phyloP scores from a whole-genome alignment of 2,797 vertebrate species.

The Fistularia commersonii region DNA sequence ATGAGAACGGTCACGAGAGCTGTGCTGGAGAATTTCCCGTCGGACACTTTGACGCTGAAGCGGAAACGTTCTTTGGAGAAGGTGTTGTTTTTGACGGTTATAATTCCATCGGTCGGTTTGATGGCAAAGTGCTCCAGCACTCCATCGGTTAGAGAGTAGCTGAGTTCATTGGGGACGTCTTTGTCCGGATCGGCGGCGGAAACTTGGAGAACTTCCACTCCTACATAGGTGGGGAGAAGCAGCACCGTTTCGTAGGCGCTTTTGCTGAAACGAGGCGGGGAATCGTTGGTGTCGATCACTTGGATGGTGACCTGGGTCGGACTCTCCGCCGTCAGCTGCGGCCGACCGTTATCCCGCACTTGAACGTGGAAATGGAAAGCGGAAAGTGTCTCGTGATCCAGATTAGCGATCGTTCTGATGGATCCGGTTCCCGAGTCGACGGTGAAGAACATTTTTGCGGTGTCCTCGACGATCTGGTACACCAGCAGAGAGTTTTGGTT shows the following conservation, averaged over 20 bases:
- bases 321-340: conserved; percentile 89
- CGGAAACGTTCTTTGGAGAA: conserved; percentile 91
- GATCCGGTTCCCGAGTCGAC: conserved; percentile 95
- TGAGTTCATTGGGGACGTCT: conserved; percentile 83
- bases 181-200: conserved; percentile 89
- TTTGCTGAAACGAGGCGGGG: conserved; percentile 88
- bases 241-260: conserved; percentile 86
- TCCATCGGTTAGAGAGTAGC: conserved; percentile 86
- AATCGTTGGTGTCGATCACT: conserved; percentile 94
- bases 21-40: conserved; percentile 91
- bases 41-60: conserved; percentile 88
- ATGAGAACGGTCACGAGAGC: conserved; percentile 85
- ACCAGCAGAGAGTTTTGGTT: conserved; percentile 92
- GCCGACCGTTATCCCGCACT: conserved; percentile 90
- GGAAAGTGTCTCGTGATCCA: conserved; percentile 90
- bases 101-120: conserved; percentile 81
- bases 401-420: conserved; percentile 88
- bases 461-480: conserved; percentile 95
- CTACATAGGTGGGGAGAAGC: conserved; percentile 89
- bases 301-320: conserved; percentile 90
- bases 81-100: conserved; percentile 87
- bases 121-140: conserved; percentile 86
- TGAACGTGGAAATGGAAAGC: conserved; percentile 91
- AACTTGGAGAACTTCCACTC: conserved; percentile 91
- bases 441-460: conserved; percentile 90